Conservation (phyloP, 2,888 invertebrate species). For the Beris morrisii region DNA sequence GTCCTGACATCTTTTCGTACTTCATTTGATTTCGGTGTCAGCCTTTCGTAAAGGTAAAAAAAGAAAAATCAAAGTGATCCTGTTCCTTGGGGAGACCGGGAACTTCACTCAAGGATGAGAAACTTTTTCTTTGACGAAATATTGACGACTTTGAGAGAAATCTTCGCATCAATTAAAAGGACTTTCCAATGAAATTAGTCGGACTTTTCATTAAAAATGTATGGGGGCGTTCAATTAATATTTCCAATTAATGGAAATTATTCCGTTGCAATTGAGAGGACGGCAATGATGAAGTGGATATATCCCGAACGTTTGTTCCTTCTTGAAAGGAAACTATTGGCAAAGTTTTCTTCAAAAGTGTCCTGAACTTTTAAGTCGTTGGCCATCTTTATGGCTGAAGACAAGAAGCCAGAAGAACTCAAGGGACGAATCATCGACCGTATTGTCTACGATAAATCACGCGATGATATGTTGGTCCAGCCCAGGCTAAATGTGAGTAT, state of each 20-base stretch:
- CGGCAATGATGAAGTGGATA: too few species aligned
- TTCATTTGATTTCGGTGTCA: conserved; percentile 21
- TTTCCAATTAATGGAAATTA: conserved; percentile 37
- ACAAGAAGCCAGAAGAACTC: too few species aligned
- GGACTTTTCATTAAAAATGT: conserved; percentile 37
- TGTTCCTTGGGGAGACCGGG: conserved; percentile 2
- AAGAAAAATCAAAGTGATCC: neutral
- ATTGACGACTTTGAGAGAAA: conserved; percentile 31
- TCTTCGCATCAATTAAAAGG: conserved; percentile 35
- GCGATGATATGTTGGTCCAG: conserved; percentile 3
- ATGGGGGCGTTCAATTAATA: conserved; percentile 38
- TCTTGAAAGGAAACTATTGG: too few species aligned
- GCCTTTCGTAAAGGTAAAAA: conserved; percentile 17
- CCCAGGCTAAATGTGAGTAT: too few species aligned
- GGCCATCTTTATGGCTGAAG: too few species aligned
- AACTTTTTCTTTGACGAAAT: conserved; percentile 38
- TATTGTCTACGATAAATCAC: conserved; percentile 2
- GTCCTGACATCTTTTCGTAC: conserved; percentile 8
- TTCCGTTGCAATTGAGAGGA: conserved; percentile 12
- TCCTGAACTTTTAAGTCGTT: too few species aligned
- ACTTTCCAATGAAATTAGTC: conserved; percentile 30
- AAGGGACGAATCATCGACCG: too few species aligned
- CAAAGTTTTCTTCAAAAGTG: too few species aligned
- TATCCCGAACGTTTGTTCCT: too few species aligned
- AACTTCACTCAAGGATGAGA: conserved; percentile 23